phyloP scores from a whole-genome alignment of 2,888 invertebrate species.

The Sipunculus nudus region DNA sequence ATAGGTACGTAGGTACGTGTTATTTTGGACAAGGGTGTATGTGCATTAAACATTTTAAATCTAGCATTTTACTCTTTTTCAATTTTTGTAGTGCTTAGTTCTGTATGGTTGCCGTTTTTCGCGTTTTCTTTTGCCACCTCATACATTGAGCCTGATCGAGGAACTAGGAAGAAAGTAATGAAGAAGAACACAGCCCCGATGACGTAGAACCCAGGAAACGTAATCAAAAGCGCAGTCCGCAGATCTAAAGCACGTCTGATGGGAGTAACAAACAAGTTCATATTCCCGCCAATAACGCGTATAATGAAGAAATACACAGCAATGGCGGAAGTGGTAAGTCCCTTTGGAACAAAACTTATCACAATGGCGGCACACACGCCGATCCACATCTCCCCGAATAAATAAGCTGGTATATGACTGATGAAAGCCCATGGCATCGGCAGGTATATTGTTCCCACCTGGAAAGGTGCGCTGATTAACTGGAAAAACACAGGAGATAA shows the following conservation, averaged over 20 bases:
- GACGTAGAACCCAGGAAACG: slow-evolving; percentile 29
- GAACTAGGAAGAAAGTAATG: too few species aligned
- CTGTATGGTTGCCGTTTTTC: too few species aligned
- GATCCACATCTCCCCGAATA: slow-evolving; percentile 54
- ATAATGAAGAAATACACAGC: slow-evolving; percentile 55
- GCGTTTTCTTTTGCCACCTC: too few species aligned
- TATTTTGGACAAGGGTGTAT: too few species aligned
- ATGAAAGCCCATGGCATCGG: slow-evolving; percentile 27
- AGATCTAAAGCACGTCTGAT: slow-evolving; percentile 11
- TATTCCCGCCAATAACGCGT: slow-evolving; percentile 34
- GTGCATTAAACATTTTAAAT: too few species aligned
- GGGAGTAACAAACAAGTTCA: slow-evolving; percentile 29
- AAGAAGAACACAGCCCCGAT: slow-evolving; percentile 19
- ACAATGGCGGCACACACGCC: slow-evolving; percentile 49
- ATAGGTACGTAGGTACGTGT: too few species aligned
- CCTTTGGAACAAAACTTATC: slow-evolving; percentile 49
- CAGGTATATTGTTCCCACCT: slow-evolving; percentile 14
- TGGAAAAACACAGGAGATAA: not conserved
- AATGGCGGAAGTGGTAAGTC: slow-evolving; percentile 46
- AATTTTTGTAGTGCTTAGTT: too few species aligned
- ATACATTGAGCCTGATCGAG: too few species aligned
- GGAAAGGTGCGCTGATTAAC: slow-evolving; percentile 25
- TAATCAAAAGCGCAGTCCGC: slow-evolving; percentile 20
- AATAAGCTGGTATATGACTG: slow-evolving; percentile 23
- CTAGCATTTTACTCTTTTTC: too few species aligned